Base-by-base conservation (phyloP, 1,140 invertebrate genomes). In the Caenorhabditis inopinata region DNA sequence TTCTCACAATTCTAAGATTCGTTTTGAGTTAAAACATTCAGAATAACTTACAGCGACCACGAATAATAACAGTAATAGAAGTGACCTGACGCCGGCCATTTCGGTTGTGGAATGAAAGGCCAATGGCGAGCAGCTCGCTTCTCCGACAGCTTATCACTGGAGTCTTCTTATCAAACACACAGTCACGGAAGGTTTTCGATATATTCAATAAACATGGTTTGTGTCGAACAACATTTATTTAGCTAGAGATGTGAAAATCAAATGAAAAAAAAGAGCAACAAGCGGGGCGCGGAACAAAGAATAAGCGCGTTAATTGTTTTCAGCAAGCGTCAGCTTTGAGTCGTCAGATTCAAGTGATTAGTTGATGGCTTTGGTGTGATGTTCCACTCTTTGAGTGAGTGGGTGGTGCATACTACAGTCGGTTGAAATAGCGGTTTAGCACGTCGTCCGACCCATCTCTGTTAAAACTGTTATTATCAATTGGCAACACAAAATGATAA, bases 341-440 rank as follows among this genome's bases (percentile, higher is more conserved):
- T 68, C 58, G 32, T 68, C 58, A 68, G 58, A 16, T 32, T 4
- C 18, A 32, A 32, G 16, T 58, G 51, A 58, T 58, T 58, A 32
- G 51, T 58, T 32, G 6, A 42, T 42, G 38, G 14, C 21, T 38
- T 35, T 68, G 58, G 21, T 38, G 27, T 23, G 32, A 68, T 29
- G 23, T 18, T 29, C 35, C 38, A 38, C 58, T 29, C 27, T 68
- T 68, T 25, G 21, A 32, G 12, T n/a, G 32, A 6, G n/a, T 21
- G n/a, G 23, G 1, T n/a, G n/a, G 9, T 2, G 3, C 14, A 32
- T 16, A 38, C 58, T 68, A 68, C 32, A 68, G 18, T 38, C 58
- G 58, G 38, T 68, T 68, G 32, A 68, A 68, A 42, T 68, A 68
- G 25, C 58, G 58, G 23, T 68, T 68, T 32, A 68, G 58, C 58